Conservation (phyloP, 1,140 invertebrate genomes). For the Paraescarpia echinospica region DNA sequence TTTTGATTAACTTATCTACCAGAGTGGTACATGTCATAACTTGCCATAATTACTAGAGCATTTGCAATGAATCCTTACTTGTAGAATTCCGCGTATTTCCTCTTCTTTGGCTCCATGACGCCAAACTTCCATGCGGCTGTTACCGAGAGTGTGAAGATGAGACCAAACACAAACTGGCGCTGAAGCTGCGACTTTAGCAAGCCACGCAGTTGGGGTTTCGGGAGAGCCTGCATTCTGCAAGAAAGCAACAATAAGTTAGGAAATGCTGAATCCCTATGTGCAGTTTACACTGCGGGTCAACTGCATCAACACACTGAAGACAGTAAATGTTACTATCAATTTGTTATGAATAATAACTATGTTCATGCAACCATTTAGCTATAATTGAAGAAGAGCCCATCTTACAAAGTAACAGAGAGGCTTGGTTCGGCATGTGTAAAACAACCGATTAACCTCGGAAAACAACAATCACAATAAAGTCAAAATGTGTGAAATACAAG, state of each 20-base stretch:
- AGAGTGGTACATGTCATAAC: not conserved
- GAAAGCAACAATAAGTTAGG: not conserved
- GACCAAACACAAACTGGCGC: not conserved
- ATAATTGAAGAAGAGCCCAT: not conserved
- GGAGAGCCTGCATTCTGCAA: not conserved
- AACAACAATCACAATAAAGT: no score
- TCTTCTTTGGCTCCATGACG: not conserved
- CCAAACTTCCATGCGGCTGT: not conserved
- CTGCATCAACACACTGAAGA: no score
- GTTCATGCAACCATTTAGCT: not conserved
- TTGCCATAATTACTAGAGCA: not conserved
- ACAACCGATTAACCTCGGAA: not conserved
- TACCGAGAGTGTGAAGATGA: not conserved
- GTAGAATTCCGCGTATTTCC: not conserved
- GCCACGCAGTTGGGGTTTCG: not conserved
- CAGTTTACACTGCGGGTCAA: no score
- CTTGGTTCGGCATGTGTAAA: not conserved
- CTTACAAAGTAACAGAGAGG: no score
- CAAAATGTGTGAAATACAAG: no score
- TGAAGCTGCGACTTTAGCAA: not conserved
- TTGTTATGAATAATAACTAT: not conserved
- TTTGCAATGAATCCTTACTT: not conserved
- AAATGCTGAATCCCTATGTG: no score
- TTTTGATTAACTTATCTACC: no score
- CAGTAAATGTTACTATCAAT: not conserved